These are phyloP conservation scores for Poeciliopsis occidentalis DNA, from an alignment of 2,113 vertebrate genomes.

Conservation along the genomic window DNA sequence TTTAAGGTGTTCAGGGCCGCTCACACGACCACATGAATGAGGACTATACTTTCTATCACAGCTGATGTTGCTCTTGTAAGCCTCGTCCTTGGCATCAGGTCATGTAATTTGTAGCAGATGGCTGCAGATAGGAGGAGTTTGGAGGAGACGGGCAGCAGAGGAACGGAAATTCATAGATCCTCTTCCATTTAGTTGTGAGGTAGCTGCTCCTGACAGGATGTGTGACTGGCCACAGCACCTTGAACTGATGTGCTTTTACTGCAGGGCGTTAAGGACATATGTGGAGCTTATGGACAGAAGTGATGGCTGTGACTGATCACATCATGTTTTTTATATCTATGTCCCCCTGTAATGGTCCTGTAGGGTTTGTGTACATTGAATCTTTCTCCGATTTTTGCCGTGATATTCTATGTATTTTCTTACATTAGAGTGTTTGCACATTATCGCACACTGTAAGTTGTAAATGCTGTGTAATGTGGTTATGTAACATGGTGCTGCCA, in stretches of 20 bases:
- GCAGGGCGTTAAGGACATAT: constrained; percentile 8
- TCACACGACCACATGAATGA: neutral
- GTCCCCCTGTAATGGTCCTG: neutral
- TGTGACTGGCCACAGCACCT: constrained; percentile 32
- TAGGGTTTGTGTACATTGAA: neutral
- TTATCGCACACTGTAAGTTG: constrained; percentile 34
- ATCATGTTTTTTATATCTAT: neutral
- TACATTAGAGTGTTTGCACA: constrained; percentile 1
- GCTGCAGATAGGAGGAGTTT: constrained; percentile 32
- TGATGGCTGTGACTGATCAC: neutral
- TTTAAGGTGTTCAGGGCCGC: neutral
- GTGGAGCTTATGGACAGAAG: constrained; percentile 2
- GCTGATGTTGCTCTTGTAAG: constrained; percentile 38
- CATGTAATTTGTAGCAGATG: constrained; percentile 59
- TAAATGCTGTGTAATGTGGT: constrained; percentile 67
- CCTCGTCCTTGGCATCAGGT: constrained; percentile 56
- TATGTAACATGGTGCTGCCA: constrained; percentile 55
- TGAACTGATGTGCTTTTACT: constrained; percentile 38
- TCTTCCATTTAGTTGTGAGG: constrained; percentile 35
- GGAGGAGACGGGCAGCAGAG: constrained; percentile 29
- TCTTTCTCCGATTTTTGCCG: neutral
- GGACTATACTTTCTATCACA: constrained; percentile 15
- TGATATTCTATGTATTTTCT: neutral
- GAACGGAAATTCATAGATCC: constrained; percentile 31
- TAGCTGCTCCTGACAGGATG: constrained; percentile 11